phyloP scores from a whole-genome alignment of 2,797 vertebrate species.

The Rhodeus uyekii region DNA sequence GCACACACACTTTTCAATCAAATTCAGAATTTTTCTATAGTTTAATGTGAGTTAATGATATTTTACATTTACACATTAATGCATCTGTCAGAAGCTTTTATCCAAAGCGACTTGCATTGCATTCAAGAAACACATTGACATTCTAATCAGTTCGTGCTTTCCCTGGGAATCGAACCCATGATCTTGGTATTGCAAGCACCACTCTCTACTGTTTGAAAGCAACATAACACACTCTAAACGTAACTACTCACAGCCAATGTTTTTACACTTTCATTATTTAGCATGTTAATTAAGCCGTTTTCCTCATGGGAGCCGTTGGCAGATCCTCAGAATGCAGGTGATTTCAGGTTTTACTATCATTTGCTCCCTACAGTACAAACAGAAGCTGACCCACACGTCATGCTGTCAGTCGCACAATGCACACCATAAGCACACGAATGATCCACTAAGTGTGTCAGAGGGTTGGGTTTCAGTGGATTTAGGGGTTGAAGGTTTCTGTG shows the following conservation, averaged over 20 bases:
- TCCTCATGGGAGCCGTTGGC: neutral
- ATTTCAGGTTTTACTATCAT: slow-evolving; percentile 23
- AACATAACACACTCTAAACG: no score
- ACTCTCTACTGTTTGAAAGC: no score
- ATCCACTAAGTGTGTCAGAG: slow-evolving; percentile 44
- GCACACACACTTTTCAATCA: neutral
- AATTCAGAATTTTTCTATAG: neutral
- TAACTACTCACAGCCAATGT: neutral
- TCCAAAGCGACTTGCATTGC: no score
- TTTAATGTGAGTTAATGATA: no score
- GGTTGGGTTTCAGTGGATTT: slow-evolving; percentile 70
- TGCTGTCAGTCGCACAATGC: slow-evolving; percentile 1
- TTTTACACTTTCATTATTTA: slow-evolving; percentile 23
- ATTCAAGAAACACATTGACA: no score
- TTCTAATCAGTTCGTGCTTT: no score
- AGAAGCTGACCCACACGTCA: slow-evolving; percentile 9
- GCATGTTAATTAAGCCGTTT: slow-evolving; percentile 16
- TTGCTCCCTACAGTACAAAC: slow-evolving; percentile 14
- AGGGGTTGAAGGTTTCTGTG: slow-evolving; percentile 64
- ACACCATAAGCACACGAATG: slow-evolving; percentile 18
- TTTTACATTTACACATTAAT: no score
- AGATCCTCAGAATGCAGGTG: neutral
- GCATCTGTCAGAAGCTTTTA: no score
- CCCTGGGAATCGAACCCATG: no score
- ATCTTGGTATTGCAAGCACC: no score